These are phyloP conservation scores for Brotula barbata DNA, from an alignment of 2,797 vertebrate genomes.

Conservation along the genomic window DNA sequence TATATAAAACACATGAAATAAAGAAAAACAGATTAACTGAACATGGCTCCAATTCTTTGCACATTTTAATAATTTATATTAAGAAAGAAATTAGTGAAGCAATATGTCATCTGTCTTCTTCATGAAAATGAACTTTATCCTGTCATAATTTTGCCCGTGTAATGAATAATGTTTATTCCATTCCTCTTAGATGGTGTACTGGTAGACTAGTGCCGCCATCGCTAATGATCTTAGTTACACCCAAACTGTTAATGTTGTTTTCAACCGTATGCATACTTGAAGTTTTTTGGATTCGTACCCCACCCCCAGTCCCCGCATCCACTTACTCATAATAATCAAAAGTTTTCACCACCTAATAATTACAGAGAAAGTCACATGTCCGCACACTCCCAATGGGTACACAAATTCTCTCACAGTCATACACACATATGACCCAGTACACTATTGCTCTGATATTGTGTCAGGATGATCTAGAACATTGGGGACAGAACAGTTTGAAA, in stretches of 20 bases:
- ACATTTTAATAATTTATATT: too few species aligned
- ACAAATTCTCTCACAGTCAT: slow-evolving; percentile 1
- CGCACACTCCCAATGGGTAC: slow-evolving; percentile 10
- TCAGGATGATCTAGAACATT: slow-evolving; percentile 40
- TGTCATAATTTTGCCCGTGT: background rate
- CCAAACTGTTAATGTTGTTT: slow-evolving; percentile 1
- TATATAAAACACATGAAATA: too few species aligned
- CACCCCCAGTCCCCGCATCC: background rate
- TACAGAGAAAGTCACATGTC: slow-evolving; percentile 5
- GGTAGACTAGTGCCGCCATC: too few species aligned
- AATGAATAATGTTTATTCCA: background rate
- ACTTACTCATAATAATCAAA: background rate
- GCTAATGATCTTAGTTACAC: background rate
- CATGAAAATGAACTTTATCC: background rate
- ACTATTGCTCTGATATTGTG: slow-evolving; percentile 37
- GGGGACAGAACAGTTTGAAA: slow-evolving; percentile 36
- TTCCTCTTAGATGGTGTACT: too few species aligned
- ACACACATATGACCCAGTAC: slow-evolving; percentile 18
- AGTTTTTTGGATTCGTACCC: background rate
- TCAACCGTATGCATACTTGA: background rate
- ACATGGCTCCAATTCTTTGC: too few species aligned
- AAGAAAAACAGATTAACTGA: too few species aligned
- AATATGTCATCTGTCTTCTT: too few species aligned
- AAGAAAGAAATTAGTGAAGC: too few species aligned
- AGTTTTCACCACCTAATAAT: background rate